A percentile compares a stretch with the other conserved stretches of the same genome.
Evolutionary conservation across 2,113 vertebrate genomes (phyloP).

Genomic region (Ptilonorhynchus violaceus): DNA sequence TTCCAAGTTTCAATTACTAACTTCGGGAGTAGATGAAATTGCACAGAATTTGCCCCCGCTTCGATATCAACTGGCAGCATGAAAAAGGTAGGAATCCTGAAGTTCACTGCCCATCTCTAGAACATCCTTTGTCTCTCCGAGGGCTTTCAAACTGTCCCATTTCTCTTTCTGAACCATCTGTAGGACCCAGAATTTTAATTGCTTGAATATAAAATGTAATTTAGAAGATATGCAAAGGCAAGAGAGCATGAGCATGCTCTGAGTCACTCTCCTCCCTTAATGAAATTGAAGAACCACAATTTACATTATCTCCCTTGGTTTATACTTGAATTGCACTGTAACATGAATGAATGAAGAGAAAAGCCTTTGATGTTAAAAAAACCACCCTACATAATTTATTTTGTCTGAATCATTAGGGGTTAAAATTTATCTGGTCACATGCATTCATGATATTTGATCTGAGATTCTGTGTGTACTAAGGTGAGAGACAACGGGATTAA

Average conservation of each 20-base stretch:
- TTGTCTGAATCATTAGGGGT: neutral
- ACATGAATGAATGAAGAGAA: neutral
- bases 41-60: neutral
- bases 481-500: neutral
- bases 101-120: neutral
- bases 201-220: neutral
- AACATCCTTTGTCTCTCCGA: neutral
- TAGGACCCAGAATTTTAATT: slow-evolving; percentile 7
- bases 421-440: neutral
- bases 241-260: neutral
- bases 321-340: neutral
- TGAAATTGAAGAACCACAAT: neutral
- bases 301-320: neutral
- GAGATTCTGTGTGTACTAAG: neutral
- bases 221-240: neutral
- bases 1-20: neutral
- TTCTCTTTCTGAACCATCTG: neutral
- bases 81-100: neutral
- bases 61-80: neutral
- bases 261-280: neutral
- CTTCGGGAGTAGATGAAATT: neutral
- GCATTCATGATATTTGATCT: neutral
- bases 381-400: neutral
- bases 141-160: neutral
- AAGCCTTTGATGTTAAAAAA: neutral